Conservation (phyloP, 1,140 invertebrate genomes). For the Thaumatotibia leucotreta region DNA sequence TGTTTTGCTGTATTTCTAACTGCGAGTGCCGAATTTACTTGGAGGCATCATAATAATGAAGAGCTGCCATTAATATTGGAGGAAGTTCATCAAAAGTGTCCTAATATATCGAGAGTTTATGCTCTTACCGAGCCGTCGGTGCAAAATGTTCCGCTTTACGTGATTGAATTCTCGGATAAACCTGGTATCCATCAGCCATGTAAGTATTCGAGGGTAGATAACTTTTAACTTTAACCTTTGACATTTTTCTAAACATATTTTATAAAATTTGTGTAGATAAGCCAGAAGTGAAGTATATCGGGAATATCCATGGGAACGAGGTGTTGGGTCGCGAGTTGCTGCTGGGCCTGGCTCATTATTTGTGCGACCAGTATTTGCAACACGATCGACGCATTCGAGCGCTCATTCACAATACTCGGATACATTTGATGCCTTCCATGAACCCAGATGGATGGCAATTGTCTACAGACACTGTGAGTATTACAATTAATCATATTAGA, state of each 20-base stretch:
- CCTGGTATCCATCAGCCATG: conserved; percentile 87
- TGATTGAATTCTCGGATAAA: conserved; percentile 88
- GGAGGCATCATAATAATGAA: conserved; percentile 88
- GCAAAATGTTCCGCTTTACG: conserved; percentile 83
- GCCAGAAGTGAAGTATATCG: conserved; percentile 93
- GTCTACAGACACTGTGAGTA: conserved; percentile 80
- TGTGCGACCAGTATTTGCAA: conserved; percentile 84
- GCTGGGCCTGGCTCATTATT: conserved; percentile 85
- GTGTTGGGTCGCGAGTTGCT: conserved; percentile 91
- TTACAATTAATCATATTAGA: neutral
- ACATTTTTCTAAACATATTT: conserved; percentile 9
- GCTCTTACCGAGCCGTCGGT: conserved; percentile 85
- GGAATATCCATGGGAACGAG: conserved; percentile 96
- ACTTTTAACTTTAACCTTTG: conserved; percentile 17
- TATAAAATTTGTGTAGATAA: conserved; percentile 78
- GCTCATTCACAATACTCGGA: conserved; percentile 86
- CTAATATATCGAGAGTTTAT: conserved; percentile 87
- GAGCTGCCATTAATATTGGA: conserved; percentile 82
- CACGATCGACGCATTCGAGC: conserved; percentile 79
- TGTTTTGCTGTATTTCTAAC: conserved; percentile 42
- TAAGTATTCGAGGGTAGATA: conserved; percentile 74
- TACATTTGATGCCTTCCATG: conserved; percentile 93
- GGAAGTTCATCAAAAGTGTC: conserved; percentile 83
- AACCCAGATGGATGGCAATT: conserved; percentile 94
- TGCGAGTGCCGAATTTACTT: conserved; percentile 76